phyloP scores from a whole-genome alignment of 2,797 vertebrate species.

The Aeoliscus strigatus region DNA sequence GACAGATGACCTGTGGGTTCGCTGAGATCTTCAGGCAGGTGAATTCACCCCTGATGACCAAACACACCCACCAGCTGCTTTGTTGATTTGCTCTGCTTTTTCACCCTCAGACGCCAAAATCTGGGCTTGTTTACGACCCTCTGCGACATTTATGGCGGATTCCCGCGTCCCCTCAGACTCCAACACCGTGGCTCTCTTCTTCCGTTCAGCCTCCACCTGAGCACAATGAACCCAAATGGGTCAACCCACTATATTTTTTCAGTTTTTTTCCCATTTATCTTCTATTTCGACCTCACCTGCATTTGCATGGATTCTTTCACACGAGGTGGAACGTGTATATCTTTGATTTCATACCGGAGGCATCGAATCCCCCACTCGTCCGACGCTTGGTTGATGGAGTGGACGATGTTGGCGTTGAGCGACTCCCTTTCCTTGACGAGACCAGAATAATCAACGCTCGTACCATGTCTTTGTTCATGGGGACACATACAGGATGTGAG shows the following conservation, averaged over 20 bases:
- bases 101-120: conserved; percentile 93
- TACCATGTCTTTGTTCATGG: too few species aligned
- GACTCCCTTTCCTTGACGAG: conserved; percentile 84
- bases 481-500: neutral
- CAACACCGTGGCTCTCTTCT: conserved; percentile 90
- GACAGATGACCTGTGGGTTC: neutral
- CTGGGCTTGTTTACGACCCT: conserved; percentile 91
- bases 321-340: conserved; percentile 90
- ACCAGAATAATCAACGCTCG: too few species aligned
- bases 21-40: too few species aligned
- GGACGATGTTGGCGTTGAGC: conserved; percentile 91
- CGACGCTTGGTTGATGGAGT: conserved; percentile 88
- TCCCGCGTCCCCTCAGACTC: conserved; percentile 94
- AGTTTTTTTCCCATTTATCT: too few species aligned
- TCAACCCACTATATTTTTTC: too few species aligned
- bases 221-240: neutral
- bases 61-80: conserved; percentile 79
- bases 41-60: neutral
- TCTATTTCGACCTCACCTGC: conserved; percentile 78
- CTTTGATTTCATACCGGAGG: conserved; percentile 95
- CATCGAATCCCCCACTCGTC: conserved; percentile 96
- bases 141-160: conserved; percentile 89
- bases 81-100: conserved; percentile 89
- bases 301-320: conserved; percentile 99
- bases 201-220: conserved; percentile 93